These are phyloP conservation scores for Caenorhabditis sinica DNA, from an alignment of 2,888 invertebrate species.

Conservation along the genomic window DNA sequence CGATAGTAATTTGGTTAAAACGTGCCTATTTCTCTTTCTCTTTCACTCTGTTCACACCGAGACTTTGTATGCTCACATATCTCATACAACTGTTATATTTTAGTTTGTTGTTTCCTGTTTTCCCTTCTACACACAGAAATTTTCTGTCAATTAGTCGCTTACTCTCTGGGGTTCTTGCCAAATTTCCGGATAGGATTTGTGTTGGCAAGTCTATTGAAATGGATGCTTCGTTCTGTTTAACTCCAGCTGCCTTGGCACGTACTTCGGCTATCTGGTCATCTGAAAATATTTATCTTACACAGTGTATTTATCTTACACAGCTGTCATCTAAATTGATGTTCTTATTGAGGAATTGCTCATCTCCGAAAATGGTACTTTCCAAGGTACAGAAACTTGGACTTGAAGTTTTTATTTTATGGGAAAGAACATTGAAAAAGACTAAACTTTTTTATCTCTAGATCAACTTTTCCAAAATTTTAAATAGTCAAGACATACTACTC, in stretches of 20 bases:
- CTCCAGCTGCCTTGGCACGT: conserved; percentile 61
- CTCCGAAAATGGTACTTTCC: too few species aligned
- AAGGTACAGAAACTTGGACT: too few species aligned
- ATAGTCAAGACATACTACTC: not conserved
- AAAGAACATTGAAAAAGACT: too few species aligned
- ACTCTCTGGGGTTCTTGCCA: conserved; percentile 65
- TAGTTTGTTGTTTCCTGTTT: conserved; percentile 16
- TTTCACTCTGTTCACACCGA: not conserved
- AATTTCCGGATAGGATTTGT: conserved; percentile 37
- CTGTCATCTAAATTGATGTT: too few species aligned
- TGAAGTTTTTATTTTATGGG: too few species aligned
- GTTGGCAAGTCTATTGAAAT: conserved; percentile 63
- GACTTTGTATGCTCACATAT: conserved; percentile 9
- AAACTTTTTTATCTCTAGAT: too few species aligned
- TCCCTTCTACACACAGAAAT: not conserved
- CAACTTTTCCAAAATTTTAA: not conserved
- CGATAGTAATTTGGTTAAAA: conserved; percentile 63
- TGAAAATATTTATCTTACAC: conserved; percentile 32
- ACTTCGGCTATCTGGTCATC: conserved; percentile 67
- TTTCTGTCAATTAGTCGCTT: conserved; percentile 55
- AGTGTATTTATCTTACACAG: too few species aligned
- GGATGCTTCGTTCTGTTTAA: conserved; percentile 59
- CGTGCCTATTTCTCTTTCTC: conserved; percentile 32
- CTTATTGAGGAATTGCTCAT: too few species aligned
- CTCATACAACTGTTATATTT: conserved; percentile 31